Evolutionary conservation across 2,113 vertebrate genomes (phyloP).

Genomic region (Macheiramphus alcinus): DNA sequence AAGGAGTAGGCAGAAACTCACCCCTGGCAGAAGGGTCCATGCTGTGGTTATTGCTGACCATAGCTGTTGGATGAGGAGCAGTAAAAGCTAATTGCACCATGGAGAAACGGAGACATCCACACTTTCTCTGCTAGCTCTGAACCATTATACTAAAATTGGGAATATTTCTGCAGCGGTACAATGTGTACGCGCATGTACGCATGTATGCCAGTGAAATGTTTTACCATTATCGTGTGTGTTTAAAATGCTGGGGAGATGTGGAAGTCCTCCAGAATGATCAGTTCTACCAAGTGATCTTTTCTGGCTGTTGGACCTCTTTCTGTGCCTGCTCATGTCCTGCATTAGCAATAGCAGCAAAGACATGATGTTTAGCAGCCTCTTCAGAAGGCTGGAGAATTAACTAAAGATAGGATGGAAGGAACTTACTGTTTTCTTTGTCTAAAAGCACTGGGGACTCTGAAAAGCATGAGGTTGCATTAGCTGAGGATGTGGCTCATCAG

Average conservation of each 20-base stretch:
- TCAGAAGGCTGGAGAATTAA: not conserved
- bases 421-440: not conserved
- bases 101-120: not conserved
- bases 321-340: not conserved
- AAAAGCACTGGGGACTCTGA: not conserved
- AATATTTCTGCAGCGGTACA: not conserved
- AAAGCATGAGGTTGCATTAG: not conserved
- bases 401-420: not conserved
- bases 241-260: not conserved
- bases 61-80: not conserved
- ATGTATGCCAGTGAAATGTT: not conserved
- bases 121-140: not conserved
- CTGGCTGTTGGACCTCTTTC: not conserved
- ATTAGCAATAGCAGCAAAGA: not conserved
- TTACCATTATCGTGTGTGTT: not conserved
- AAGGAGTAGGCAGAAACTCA: not conserved
- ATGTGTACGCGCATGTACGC: fast-evolving
- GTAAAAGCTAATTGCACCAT: not conserved
- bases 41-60: not conserved
- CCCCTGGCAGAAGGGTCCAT: not conserved
- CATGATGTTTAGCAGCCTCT: not conserved
- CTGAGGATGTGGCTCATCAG: not conserved
- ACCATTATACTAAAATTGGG: not conserved
- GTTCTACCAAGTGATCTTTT: not conserved
- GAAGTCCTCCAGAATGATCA: not conserved